Evolutionary conservation across 2,888 invertebrate genomes (phyloP).

Genomic region (Rhynchonema sp.): DNA sequence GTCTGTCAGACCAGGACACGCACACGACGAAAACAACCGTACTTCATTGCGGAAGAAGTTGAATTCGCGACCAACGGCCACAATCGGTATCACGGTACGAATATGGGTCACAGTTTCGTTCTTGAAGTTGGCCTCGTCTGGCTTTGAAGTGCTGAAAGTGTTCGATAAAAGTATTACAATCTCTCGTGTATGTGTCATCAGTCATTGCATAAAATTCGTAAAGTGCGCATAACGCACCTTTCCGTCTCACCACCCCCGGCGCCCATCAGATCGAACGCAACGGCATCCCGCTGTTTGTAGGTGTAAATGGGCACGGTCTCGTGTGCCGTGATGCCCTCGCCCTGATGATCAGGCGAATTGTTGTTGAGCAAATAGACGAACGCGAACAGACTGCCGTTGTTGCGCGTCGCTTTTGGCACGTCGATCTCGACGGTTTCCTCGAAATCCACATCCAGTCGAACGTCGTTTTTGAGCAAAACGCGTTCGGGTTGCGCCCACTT

Average conservation of each 20-base stretch:
- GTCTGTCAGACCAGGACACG: too few relatives aligned
- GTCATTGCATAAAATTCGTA: too few relatives aligned
- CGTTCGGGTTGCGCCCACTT: too few relatives aligned
- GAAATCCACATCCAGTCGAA: too few relatives aligned
- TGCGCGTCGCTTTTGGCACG: constrained; percentile 51
- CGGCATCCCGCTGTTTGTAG: constrained; percentile 24
- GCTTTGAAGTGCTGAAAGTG: too few relatives aligned
- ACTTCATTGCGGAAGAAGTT: constrained; percentile 16
- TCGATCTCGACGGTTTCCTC: constrained; percentile 38
- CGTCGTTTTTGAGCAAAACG: not conserved
- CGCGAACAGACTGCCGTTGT: constrained; percentile 63
- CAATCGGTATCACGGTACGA: constrained; percentile 23
- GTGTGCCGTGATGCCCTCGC: constrained; percentile 10
- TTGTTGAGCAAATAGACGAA: constrained; percentile 47
- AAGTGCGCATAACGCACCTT: not conserved
- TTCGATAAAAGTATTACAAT: too few relatives aligned
- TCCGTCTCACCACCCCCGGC: constrained; percentile 1
- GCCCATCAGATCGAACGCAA: constrained; percentile 16
- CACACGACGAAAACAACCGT: too few relatives aligned
- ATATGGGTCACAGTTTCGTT: constrained; percentile 22
- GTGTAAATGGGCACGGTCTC: constrained; percentile 6
- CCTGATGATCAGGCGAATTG: constrained; percentile 12
- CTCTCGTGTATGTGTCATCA: too few relatives aligned
- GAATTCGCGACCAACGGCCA: constrained; percentile 24
- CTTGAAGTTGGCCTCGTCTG: not conserved